These are phyloP conservation scores for Sisyra terminalis DNA, from an alignment of 2,888 invertebrate species.

Conservation along the genomic window DNA sequence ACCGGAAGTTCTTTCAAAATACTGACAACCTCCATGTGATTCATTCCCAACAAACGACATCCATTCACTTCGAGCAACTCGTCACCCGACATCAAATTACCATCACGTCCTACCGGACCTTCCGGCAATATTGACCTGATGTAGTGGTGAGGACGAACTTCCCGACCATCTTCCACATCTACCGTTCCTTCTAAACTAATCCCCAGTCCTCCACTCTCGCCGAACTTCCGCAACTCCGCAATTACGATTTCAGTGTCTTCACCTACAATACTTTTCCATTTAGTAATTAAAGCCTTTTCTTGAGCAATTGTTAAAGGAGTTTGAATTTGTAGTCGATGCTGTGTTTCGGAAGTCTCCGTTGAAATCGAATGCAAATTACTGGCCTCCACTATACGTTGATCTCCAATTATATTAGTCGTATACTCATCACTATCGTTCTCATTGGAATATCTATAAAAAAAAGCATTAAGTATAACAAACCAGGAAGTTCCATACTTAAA, in stretches of 20 bases:
- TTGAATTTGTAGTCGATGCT: conserved; percentile 14
- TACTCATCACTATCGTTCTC: conserved; percentile 1
- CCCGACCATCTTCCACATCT: conserved; percentile 91
- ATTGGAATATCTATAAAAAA: conserved; percentile 1
- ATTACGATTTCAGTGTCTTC: conserved; percentile 60
- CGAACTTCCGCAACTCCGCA: conserved; percentile 69
- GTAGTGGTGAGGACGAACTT: conserved; percentile 96
- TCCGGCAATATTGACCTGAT: conserved; percentile 94
- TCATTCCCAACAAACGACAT: conserved; percentile 72
- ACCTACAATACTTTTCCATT: conserved; percentile 71
- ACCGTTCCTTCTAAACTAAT: conserved; percentile 97
- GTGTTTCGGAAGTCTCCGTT: conserved; percentile 11
- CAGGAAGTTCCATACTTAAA: neutral
- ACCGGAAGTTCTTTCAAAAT: conserved; percentile 83
- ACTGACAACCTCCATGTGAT: conserved; percentile 86
- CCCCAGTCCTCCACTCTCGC: conserved; percentile 85
- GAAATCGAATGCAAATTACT: conserved; percentile 20
- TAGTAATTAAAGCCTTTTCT: conserved; percentile 61
- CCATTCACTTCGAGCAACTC: conserved; percentile 92
- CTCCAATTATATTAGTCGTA: neutral
- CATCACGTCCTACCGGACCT: conserved; percentile 91
- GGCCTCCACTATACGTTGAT: conserved; percentile 20
- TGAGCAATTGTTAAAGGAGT: conserved; percentile 43
- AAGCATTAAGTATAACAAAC: too few species aligned
- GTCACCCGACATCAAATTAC: conserved; percentile 79